phyloP scores from a whole-genome alignment of 2,888 invertebrate genomes.

The Bimastos eiseni region DNA sequence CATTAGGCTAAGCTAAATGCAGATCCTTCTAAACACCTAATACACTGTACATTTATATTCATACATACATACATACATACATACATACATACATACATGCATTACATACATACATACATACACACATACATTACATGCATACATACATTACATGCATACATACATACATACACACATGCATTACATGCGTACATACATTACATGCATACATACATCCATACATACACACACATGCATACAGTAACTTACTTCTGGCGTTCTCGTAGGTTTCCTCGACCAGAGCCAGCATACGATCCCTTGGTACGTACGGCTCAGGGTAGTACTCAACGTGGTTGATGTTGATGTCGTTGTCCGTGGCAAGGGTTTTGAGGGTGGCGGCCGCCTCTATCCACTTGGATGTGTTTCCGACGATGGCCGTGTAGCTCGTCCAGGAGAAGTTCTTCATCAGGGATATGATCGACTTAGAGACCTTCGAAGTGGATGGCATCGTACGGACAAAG shows the following conservation, averaged over 20 bases:
- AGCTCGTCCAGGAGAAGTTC: conserved; percentile 32
- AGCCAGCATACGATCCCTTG: conserved; percentile 51
- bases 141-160: no score
- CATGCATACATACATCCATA: no score
- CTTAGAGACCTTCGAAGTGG: conserved; percentile 30
- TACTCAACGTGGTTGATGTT: conserved; percentile 71
- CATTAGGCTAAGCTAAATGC: no score
- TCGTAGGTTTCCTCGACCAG: conserved; percentile 77
- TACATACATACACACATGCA: no score
- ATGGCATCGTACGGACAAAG: conserved; percentile 30
- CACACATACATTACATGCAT: no score
- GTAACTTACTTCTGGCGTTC: conserved; percentile 75
- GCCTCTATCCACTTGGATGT: conserved; percentile 28
- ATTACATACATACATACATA: no score
- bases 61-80: no score
- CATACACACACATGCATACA: neutral
- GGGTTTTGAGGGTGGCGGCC: neutral
- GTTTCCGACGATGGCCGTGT: conserved; percentile 22
- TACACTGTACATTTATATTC: no score
- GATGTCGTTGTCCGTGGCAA: neutral
- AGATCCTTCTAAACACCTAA: no score
- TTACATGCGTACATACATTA: no score
- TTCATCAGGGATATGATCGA: conserved; percentile 35
- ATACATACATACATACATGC: no score
- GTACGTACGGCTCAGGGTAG: conserved; percentile 50